Conservation (phyloP, 1,140 invertebrate species). For the Cotesia vestalis region DNA sequence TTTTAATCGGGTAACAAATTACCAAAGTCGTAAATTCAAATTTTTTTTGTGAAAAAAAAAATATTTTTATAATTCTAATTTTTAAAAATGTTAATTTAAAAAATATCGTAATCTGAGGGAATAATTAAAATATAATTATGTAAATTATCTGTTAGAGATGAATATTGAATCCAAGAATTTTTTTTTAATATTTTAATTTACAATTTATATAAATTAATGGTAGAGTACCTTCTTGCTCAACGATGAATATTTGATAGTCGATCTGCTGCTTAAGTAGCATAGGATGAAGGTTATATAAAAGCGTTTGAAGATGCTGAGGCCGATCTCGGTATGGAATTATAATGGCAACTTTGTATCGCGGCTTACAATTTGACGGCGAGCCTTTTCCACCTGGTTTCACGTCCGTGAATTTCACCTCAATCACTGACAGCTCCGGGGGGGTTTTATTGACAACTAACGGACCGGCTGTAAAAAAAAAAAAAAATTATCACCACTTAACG, state of each 20-base stretch:
- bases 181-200: not conserved
- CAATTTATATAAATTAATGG: slow-evolving; percentile 1
- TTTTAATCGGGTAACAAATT: too few species aligned
- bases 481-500: slow-evolving; percentile 14
- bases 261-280: slow-evolving; percentile 90
- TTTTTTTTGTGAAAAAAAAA: too few species aligned
- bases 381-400: slow-evolving; percentile 79
- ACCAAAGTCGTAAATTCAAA: not conserved
- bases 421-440: slow-evolving; percentile 55
- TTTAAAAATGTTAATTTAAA: too few species aligned
- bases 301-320: slow-evolving; percentile 81
- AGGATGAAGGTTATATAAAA: slow-evolving; percentile 90
- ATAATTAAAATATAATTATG: too few species aligned
- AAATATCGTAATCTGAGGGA: too few species aligned
- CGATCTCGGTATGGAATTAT: slow-evolving; percentile 90
- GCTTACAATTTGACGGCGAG: slow-evolving; percentile 77
- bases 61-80: too few species aligned
- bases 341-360: slow-evolving; percentile 84
- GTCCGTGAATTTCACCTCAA: slow-evolving; percentile 63
- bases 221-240: slow-evolving; percentile 83
- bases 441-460: slow-evolving; percentile 57
- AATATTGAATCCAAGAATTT: too few species aligned
- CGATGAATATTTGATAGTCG: slow-evolving; percentile 93
- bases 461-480: slow-evolving; percentile 57
- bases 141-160: too few species aligned